Evolutionary conservation across 2,888 invertebrate genomes (phyloP), one percentile per base, ranked within the genome.

Genomic region (Drosophila quinaria): DNA sequence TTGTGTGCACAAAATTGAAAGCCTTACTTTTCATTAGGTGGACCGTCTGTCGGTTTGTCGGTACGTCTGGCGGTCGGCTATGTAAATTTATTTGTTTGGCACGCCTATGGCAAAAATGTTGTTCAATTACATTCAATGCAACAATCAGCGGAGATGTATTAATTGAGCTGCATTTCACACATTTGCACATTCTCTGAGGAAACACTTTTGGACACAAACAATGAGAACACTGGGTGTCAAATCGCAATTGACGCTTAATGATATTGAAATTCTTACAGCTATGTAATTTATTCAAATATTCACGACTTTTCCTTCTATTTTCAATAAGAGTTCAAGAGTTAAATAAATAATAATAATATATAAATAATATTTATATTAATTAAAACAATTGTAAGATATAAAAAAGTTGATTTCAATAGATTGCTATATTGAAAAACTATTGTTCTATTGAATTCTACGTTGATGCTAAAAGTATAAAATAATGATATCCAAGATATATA

Each of bases 1-100:
- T 55, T 61, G 44, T 50, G n/a, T 37, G 25, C 29, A 49, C 25
- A 47, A 58, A 22, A 25, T 33, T 47, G 54, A 55, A 19, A 55
- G 15, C 51, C 86, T 83, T 83, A 62, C 25, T 64, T 69, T 81
- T 72, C 65, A 86, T 88, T 74, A 72, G 75, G 68, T 78, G 60
- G 13, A 42, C 37, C 55, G 56, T 62, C 42, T 4, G 29, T 17
- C 39, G 25, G 2, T 37, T 37, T 4, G n/a, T n/a, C 44, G 10
- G 13, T 22, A 6, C 22, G 13, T 44, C 22, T 22, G 13, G 35
- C 37, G 46, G 31, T 51, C 33, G 61, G 19, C 56, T 72, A 83
- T 83, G 87, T 74, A 86, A 85, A 88, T 88, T 88, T 70, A 80
- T 86, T 86, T 67, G 74, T 72, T 78, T 70, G 70, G 50, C 56